Base-by-base conservation (phyloP, 2,888 invertebrate species). In the Philhelius pedissequus region DNA sequence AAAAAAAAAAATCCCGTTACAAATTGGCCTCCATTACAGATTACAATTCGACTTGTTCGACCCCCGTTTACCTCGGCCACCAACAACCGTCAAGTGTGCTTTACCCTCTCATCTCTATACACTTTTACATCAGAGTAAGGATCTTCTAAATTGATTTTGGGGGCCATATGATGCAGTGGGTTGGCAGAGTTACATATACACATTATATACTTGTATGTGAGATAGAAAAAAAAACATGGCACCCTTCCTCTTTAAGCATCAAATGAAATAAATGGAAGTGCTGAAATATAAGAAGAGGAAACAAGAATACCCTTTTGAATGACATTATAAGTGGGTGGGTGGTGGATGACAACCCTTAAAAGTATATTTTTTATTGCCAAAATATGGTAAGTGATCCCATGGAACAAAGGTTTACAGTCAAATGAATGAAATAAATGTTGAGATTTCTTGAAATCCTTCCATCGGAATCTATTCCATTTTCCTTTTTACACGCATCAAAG, bases 11-110 rank as follows among this genome's bases (percentile, higher is more conserved):
- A 70, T 43, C 74, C 64, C 9, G 52, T 75, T 79, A 70, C 83
- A 71, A 81, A 81, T 81, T 83, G 79, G 78, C 75, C 75, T 71
- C 80, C 84, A 80, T 84, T 84, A 79, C 79, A 70, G 79, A 84
- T 84, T 79, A 79, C 83, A 70, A 66, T 70, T 79, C 66, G 43
- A 74, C 73, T 83, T 74, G 83, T 52, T 66, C 66, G 74, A 83
- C 78, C 80, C 60, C 60, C 60, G 60, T 60, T 25, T 40, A 25
- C 25, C 15, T 38, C 50, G 70, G 60, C 69, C 40, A 58, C 73
- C 74, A 56, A 30, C 60, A 58, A 62, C 25, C 13, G 43, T 43
- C 64, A 54, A 35, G 52, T 66, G 40, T 66, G 11, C 25, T n/a
- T 54, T 43, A 25, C 52, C 56, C 69, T 58, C 38, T 68, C 56